phyloP scores from a whole-genome alignment of 1,140 invertebrate species.

The Diplogasteroides magnus region DNA sequence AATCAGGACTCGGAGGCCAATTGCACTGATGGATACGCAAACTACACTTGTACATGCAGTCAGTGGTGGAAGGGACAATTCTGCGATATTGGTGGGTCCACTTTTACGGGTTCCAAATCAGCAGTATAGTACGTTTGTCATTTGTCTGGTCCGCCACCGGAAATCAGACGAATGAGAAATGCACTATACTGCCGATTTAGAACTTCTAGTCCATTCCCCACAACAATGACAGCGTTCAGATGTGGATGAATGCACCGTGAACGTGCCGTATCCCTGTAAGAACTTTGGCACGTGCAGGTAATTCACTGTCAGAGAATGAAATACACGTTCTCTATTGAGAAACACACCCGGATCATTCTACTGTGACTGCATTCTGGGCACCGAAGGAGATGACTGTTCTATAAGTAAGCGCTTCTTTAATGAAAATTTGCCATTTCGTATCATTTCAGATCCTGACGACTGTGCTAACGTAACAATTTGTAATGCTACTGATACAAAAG shows the following conservation, averaged over 20 bases:
- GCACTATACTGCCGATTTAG: too few species aligned
- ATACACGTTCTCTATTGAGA: background rate
- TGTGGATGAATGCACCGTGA: background rate
- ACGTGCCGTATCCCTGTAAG: background rate
- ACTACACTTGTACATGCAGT: background rate
- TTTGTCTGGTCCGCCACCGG: too few species aligned
- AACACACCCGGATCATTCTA: background rate
- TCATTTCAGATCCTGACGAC: background rate
- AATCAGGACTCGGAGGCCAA: background rate
- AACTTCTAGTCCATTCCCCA: constrained; percentile 36
- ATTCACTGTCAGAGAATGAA: background rate
- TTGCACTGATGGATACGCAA: background rate
- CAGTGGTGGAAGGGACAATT: background rate
- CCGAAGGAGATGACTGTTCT: background rate
- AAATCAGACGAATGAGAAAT: too few species aligned
- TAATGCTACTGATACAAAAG: background rate
- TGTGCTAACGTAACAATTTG: background rate
- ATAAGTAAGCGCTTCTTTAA: background rate
- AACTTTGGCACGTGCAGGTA: background rate
- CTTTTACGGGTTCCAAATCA: too few species aligned
- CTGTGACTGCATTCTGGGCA: background rate
- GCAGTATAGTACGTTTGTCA: too few species aligned
- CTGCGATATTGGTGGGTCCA: background rate
- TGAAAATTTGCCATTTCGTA: background rate
- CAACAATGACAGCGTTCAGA: constrained; percentile 5